Percentiles rank a stretch among this genome's conserved stretches.
phyloP scores from a whole-genome alignment of 2,113 vertebrate genomes.

The Orientallactaga bullata region DNA sequence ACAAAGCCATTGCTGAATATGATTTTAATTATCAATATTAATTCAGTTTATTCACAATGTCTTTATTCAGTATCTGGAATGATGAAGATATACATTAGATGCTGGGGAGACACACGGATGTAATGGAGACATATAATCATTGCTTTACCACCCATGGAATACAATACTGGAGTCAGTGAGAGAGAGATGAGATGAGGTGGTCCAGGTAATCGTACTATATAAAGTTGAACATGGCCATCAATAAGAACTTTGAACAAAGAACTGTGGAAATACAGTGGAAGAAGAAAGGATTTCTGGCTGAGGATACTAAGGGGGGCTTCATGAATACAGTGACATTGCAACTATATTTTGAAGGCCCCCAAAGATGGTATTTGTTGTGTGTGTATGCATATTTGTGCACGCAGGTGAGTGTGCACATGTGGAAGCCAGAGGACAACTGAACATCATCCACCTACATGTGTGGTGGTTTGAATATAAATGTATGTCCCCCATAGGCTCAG shows the following conservation, averaged over 20 bases:
- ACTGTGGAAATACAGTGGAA: background rate
- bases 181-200: background rate
- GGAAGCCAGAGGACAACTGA: no score
- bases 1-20: background rate
- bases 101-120: background rate
- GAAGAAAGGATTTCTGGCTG: background rate
- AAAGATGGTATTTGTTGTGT: background rate
- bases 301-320: background rate
- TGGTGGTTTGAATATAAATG: no score
- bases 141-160: rapidly evolving
- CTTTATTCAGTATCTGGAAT: background rate
- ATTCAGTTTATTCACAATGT: background rate
- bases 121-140: background rate
- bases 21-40: background rate
- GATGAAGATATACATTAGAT: background rate
- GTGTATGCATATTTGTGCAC: no score
- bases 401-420: no score
- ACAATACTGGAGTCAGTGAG: background rate
- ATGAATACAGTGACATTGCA: background rate
- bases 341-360: background rate
- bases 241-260: rapidly evolving
- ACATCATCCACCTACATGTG: no score
- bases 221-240: background rate
- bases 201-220: background rate
- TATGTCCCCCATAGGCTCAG: no score